Evolutionary conservation across 1,140 invertebrate species (phyloP), one percentile per base, ranked within the genome.

Genomic region (Papilio polytes): DNA sequence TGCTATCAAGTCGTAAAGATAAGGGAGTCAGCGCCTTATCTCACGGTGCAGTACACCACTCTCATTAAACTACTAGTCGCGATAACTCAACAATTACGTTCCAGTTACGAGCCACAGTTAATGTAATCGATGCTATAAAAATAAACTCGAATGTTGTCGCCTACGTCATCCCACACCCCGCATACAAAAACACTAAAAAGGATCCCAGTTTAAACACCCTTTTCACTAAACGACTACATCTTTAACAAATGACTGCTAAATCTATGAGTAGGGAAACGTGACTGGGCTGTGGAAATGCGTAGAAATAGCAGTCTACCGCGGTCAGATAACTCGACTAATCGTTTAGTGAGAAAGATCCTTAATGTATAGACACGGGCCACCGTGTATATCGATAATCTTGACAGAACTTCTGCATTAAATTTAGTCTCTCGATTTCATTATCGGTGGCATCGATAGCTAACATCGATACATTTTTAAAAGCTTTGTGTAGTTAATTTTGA

Each of bases 71-170:
- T 84, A 86, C 85, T 85, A 87, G 86, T 85, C 74, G 80, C 84
- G 91, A 91, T 91, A 90, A 90, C 85, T 86, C 85, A 48, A 86
- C 89, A 87, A 93, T 91, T 91, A 92, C 74, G 84, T 85, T 79
- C 85, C 78, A 85, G 85, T 88, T 88, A 84, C 81, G 83, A 87
- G 78, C 80, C 74, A 76, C 76, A 51, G 84, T 80, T 82, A 84
- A 85, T 82, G 84, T 83, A 85, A 86, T 78, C 84, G 81, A 46
- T 70, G 74, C 66, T 82, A 78, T 83, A 81, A 80, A 84, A 78
- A 73, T 72, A 72, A 81, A 77, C 46, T 81, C 76, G 15, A 44
- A 59, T 59, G 56, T 78, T 72, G 74, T 48, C 80, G 80, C 73
- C 80, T 72, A 56, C 20, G 48, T 41, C 26, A 56, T 70, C 22